A percentile compares a stretch with the other conserved stretches of the same genome.
phyloP scores from a whole-genome alignment of 2,888 invertebrate species.

The Drosophila incognita region DNA sequence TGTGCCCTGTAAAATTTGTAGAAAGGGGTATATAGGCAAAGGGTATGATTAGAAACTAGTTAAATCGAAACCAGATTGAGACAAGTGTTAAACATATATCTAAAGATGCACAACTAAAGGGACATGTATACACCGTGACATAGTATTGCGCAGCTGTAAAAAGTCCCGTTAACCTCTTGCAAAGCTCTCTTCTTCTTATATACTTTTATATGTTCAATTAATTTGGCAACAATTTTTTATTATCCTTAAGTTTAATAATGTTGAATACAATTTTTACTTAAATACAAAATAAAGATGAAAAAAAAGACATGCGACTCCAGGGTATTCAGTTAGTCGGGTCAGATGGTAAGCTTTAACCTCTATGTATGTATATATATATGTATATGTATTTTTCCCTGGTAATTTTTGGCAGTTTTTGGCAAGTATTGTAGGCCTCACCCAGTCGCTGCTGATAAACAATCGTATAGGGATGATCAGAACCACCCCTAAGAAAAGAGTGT shows the following conservation, averaged over 20 bases:
- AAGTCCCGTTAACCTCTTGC: neutral
- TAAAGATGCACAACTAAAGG: too few species aligned
- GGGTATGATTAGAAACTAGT: neutral
- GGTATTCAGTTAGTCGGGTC: neutral
- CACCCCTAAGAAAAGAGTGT: conserved; percentile 14
- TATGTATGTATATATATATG: neutral
- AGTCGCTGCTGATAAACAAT: conserved; percentile 3
- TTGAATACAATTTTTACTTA: neutral
- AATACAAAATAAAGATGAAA: neutral
- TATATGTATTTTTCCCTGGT: neutral
- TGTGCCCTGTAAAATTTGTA: conserved; percentile 5
- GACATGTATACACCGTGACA: neutral
- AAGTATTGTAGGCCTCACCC: conserved; percentile 29
- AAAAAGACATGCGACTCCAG: neutral
- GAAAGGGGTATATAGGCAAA: neutral
- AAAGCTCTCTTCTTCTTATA: neutral
- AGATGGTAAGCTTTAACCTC: neutral
- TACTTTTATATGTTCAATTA: rapidly evolving
- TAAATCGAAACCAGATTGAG: neutral
- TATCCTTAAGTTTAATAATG: neutral
- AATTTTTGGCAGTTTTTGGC: conserved; percentile 38
- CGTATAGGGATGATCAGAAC: conserved; percentile 40
- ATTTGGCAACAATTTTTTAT: neutral
- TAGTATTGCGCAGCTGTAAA: neutral
- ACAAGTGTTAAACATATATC: neutral